Percentiles rank a stretch among this genome's conserved stretches.
These are phyloP conservation scores for Sisyra nigra DNA, from an alignment of 2,888 invertebrate species.

Conservation along the genomic window DNA sequence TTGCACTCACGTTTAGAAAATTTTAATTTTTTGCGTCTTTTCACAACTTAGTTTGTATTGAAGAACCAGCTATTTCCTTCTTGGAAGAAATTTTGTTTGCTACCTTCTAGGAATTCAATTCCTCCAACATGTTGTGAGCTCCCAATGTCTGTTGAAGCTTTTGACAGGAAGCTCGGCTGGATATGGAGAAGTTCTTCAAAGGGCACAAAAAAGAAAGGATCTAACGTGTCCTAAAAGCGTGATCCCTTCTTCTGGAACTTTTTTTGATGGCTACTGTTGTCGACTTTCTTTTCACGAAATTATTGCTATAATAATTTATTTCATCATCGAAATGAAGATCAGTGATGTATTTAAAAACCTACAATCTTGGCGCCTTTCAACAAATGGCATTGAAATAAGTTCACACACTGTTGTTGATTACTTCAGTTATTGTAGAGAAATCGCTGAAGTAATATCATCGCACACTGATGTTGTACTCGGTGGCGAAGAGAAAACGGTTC, in stretches of 20 bases:
- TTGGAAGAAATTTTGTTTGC: too few species aligned
- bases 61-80: too few species aligned
- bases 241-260: constrained; percentile 10
- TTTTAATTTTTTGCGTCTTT: too few species aligned
- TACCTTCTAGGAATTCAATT: too few species aligned
- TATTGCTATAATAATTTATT: not conserved
- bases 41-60: too few species aligned
- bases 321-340: not conserved
- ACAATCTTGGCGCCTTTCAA: constrained; percentile 6
- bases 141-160: too few species aligned
- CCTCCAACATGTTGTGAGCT: too few species aligned
- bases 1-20: too few species aligned
- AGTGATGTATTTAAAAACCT: not conserved
- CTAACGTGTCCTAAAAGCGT: constrained; percentile 5
- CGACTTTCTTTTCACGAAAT: constrained; percentile 10
- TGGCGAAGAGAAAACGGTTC: constrained; percentile 11
- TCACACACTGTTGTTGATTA: constrained; percentile 10
- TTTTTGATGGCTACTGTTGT: constrained; percentile 10
- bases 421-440: constrained; percentile 11
- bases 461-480: constrained; percentile 9
- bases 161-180: too few species aligned
- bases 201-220: too few species aligned
- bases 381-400: constrained; percentile 4
- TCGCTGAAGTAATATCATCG: constrained; percentile 10
- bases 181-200: too few species aligned